A percentile compares a stretch with the other conserved stretches of the same genome.
phyloP scores from a whole-genome alignment of 2,113 vertebrate genomes.

The Eupsittula cactorum region DNA sequence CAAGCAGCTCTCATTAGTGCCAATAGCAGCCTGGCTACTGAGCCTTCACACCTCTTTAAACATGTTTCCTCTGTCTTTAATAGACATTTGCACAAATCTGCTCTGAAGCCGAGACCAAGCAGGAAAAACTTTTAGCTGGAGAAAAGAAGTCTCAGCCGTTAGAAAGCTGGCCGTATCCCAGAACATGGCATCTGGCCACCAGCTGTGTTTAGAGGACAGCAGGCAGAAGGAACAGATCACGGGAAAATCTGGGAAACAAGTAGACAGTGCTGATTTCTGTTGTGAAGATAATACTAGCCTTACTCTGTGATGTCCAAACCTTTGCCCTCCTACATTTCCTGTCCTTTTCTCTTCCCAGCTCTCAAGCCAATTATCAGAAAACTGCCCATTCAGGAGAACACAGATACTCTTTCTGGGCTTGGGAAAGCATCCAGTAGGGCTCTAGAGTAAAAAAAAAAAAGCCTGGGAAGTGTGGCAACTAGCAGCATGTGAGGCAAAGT shows the following conservation, averaged over 20 bases:
- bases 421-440: not conserved
- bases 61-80: constrained; percentile 33
- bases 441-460: not conserved
- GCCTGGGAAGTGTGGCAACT: not conserved
- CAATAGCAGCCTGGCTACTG: not conserved
- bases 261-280: not conserved
- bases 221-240: not conserved
- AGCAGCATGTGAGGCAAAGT: not conserved
- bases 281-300: not conserved
- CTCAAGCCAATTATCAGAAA: not conserved
- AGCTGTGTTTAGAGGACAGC: constrained; percentile 37
- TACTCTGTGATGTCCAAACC: constrained; percentile 3
- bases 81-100: constrained; percentile 15
- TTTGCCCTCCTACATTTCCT: not conserved
- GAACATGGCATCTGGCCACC: constrained; percentile 24
- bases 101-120: not conserved
- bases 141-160: not conserved
- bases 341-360: not conserved
- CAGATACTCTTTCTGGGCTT: not conserved
- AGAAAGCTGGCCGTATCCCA: constrained; percentile 5
- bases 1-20: not conserved
- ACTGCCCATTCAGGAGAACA: not conserved
- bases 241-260: not conserved
- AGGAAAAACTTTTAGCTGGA: constrained; percentile 7
- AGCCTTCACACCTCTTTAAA: constrained; percentile 25